A percentile compares a stretch with the other conserved stretches of the same genome.
Evolutionary conservation across 1,140 invertebrate species (phyloP).

Genomic region (Atopsyche davidsoni): DNA sequence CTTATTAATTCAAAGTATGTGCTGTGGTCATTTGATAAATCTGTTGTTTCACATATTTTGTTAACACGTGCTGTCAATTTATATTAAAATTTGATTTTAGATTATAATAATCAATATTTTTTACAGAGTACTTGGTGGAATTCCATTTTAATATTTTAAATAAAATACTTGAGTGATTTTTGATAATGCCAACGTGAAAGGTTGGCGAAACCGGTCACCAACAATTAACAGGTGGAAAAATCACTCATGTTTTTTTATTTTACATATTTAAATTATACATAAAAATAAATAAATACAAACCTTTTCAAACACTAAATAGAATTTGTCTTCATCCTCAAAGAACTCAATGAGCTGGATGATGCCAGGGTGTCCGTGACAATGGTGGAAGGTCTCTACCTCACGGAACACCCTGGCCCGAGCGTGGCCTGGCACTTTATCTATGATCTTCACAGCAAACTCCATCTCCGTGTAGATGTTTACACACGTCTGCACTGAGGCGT

Average conservation of each 20-base stretch:
- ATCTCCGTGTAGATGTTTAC: slow-evolving; percentile 83
- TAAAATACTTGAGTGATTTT: too few relatives aligned
- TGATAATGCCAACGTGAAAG: too few relatives aligned
- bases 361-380: slow-evolving; percentile 93
- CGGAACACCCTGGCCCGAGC: slow-evolving; percentile 90
- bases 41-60: too few relatives aligned
- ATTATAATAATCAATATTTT: too few relatives aligned
- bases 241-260: not conserved
- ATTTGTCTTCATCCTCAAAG: slow-evolving; percentile 94
- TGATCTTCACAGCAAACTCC: slow-evolving; percentile 96
- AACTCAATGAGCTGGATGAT: slow-evolving; percentile 97
- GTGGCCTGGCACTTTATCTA: slow-evolving; percentile 91
- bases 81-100: too few relatives aligned
- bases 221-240: slow-evolving; percentile 6
- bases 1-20: too few relatives aligned
- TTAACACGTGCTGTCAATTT: too few relatives aligned
- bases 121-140: too few relatives aligned
- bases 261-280: not conserved
- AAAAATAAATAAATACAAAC: slow-evolving; percentile 35
- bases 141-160: too few relatives aligned
- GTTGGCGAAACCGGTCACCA: too few relatives aligned
- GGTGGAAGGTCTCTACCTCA: slow-evolving; percentile 97
- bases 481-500: slow-evolving; percentile 92
- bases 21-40: too few relatives aligned
- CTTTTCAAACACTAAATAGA: slow-evolving; percentile 98